Base-by-base conservation (phyloP, 2,888 invertebrate species). In the Nipponacmea schrenckii region DNA sequence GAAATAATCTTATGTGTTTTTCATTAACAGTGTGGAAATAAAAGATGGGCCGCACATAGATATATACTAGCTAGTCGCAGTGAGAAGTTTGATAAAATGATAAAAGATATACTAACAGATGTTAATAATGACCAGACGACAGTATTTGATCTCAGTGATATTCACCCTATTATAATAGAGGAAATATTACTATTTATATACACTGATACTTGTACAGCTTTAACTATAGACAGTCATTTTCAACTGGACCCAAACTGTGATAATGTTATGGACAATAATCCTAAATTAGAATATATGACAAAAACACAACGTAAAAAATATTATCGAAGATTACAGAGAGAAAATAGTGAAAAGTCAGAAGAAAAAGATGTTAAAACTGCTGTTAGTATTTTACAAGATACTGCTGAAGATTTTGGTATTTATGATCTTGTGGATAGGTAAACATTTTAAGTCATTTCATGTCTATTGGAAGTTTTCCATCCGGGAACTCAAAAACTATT, bases 161-260 rank as follows among this genome's bases (percentile, higher is more conserved):
- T 92, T 0, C 90, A 92, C 69, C 91, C 92, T 0, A 91, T 92
- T 68, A 92, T 94, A 72, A 94, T 95, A 85, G 92, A 93, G 73
- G 91, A 94, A 74, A 89, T 95, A n/a, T 86, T 95, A 10, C 87
- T 89, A 71, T 93, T 90, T 85, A 92, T 95, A 80, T 95, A 96
- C 85, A 93, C 93, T 0, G 92, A 92, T 7, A 90, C 89, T 0
- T 94, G 93, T 84, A 92, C 92, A 79, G 90, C 93, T 26, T 87
- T 92, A 0, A 90, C 90, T 67, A 79, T 90, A 46, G 93, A 85
- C 8, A 72, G 81, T 24, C 80, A 80, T 74, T 81, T 85, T 76
- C 66, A 74, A 46, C 70, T 81, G 46, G 77, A 56, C 8, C 12
- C 20, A 56, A 56, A 56, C 56, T 56, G 56, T 24, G 24, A 56